phyloP scores from a whole-genome alignment of 1,140 invertebrate genomes.

The Brachionus paranguensis region DNA sequence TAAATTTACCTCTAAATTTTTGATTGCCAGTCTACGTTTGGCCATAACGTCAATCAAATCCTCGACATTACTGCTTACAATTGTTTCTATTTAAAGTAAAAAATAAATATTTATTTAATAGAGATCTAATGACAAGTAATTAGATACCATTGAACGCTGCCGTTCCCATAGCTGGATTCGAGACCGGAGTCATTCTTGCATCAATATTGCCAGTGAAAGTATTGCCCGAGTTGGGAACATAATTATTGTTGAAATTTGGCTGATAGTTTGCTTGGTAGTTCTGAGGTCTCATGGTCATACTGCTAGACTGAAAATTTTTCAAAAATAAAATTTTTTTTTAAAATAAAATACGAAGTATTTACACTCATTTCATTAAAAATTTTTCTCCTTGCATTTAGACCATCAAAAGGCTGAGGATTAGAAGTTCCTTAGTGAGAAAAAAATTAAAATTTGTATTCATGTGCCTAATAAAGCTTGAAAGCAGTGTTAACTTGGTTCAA shows the following conservation, averaged over 20 bases:
- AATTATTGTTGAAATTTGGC: background rate
- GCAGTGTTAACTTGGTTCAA: background rate
- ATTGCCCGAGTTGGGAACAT: background rate
- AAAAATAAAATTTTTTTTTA: background rate
- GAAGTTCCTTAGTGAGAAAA: background rate
- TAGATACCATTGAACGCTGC: slow-evolving; percentile 4
- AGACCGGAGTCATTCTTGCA: background rate
- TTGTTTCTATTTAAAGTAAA: background rate
- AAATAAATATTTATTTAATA: background rate
- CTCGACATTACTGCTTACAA: slow-evolving; percentile 2
- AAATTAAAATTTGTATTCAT: background rate
- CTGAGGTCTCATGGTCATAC: background rate
- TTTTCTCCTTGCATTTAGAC: background rate
- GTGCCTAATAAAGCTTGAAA: background rate
- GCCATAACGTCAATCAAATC: slow-evolving; percentile 35
- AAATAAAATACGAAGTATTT: background rate
- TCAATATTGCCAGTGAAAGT: background rate
- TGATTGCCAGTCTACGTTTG: slow-evolving; percentile 15
- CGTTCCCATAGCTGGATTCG: background rate
- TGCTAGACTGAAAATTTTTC: background rate
- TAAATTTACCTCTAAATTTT: slow-evolving; percentile 19
- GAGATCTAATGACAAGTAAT: background rate
- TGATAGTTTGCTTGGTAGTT: background rate
- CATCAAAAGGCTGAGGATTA: slow-evolving; percentile 28
- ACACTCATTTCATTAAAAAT: slow-evolving; percentile 38